Conservation (phyloP, 2,113 vertebrate genomes). For the Hyaena hyaena region DNA sequence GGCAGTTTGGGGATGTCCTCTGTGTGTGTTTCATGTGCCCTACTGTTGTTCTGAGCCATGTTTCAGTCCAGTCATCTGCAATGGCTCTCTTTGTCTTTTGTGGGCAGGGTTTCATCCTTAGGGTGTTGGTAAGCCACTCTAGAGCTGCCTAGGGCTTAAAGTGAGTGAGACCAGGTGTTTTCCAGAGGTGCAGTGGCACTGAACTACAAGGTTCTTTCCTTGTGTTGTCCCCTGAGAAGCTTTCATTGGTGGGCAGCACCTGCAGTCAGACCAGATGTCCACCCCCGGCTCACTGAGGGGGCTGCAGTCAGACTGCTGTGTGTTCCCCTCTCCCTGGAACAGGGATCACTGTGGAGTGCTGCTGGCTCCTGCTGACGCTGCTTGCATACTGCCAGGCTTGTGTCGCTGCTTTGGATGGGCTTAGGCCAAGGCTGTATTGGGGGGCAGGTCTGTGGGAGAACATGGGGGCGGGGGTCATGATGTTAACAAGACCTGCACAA, state of each 20-base stretch:
- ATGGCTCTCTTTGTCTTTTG: not conserved
- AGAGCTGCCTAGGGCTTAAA: not conserved
- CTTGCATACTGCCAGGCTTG: not conserved
- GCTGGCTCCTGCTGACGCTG: not conserved
- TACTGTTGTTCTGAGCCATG: not conserved
- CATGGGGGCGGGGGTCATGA: not conserved
- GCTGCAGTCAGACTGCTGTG: not conserved
- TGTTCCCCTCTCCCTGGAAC: not conserved
- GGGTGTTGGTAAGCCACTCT: not conserved
- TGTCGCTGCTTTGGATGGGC: not conserved
- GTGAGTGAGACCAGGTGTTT: not conserved
- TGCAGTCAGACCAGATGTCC: not conserved
- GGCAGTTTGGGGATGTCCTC: not conserved
- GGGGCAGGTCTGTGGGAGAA: not conserved
- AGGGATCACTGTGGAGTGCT: not conserved
- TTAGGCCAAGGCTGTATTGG: not conserved
- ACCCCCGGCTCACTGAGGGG: not conserved
- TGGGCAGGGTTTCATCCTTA: not conserved
- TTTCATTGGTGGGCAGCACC: not conserved
- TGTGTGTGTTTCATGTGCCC: not conserved
- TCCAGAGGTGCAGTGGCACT: not conserved
- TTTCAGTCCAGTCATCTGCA: not conserved
- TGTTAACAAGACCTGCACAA: not conserved
- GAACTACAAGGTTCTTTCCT: not conserved
- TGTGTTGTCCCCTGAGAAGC: not conserved